A percentile compares a stretch with the other conserved stretches of the same genome.
Conservation (phyloP, 1,140 invertebrate genomes). For the Drosophila chauvacae region DNA sequence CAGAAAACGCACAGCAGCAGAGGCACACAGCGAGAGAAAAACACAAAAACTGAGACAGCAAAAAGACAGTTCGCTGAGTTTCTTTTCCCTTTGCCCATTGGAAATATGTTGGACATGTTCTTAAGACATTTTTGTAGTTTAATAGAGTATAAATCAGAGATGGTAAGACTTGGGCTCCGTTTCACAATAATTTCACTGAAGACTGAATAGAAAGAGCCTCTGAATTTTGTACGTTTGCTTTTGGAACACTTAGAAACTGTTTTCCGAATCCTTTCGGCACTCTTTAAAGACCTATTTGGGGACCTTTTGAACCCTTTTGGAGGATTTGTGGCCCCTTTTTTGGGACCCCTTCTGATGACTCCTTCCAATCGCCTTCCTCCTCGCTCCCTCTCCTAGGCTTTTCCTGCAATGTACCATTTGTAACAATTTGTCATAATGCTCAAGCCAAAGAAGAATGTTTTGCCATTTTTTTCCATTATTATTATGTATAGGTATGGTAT, state of each 20-base stretch:
- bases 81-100: background rate
- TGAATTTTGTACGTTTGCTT: too few relatives aligned
- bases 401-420: background rate
- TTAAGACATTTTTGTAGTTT: background rate
- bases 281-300: background rate
- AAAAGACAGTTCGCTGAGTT: conserved; percentile 28
- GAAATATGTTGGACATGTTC: background rate
- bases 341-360: too few relatives aligned
- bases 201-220: too few relatives aligned
- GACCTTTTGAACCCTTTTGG: too few relatives aligned
- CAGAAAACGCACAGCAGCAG: conserved; percentile 38
- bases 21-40: conserved; percentile 2
- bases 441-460: too few relatives aligned
- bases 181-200: too few relatives aligned
- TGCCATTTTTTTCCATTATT: too few relatives aligned
- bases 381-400: background rate
- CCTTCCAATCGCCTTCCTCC: background rate
- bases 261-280: background rate
- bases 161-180: background rate
- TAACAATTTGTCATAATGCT: too few relatives aligned
- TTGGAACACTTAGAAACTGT: background rate
- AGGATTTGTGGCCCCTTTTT: too few relatives aligned
- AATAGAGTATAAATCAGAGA: background rate
- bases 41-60: conserved; percentile 60
- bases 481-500: too few relatives aligned